phyloP scores from a whole-genome alignment of 1,140 invertebrate species.

The Polypedilum vanderplanki region DNA sequence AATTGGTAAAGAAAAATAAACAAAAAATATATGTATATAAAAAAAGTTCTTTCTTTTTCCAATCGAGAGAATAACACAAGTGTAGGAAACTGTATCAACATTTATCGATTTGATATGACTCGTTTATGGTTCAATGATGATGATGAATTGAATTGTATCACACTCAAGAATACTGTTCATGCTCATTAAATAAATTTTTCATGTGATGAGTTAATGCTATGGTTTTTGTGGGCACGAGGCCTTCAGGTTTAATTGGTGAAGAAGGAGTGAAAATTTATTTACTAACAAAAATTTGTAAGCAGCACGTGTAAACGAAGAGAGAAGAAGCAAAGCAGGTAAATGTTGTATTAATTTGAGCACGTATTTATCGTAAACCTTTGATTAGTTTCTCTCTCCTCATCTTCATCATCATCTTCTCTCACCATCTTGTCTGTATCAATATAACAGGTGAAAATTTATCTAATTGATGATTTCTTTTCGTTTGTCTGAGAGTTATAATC shows the following conservation, averaged over 20 bases:
- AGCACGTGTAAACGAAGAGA: neutral
- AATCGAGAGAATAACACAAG: neutral
- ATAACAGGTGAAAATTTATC: slow-evolving; percentile 2
- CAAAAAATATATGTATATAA: neutral
- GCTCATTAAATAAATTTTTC: neutral
- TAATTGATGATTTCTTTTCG: neutral
- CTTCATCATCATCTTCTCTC: neutral
- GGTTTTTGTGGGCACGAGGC: slow-evolving; percentile 4
- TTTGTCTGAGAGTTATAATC: neutral
- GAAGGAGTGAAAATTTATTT: neutral
- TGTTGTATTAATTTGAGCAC: neutral
- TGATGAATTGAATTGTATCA: neutral
- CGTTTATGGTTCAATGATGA: neutral
- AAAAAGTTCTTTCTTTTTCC: neutral
- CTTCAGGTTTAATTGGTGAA: neutral
- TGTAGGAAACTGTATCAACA: neutral
- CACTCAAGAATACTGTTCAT: neutral
- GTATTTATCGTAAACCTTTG: neutral
- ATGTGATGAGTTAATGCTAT: neutral
- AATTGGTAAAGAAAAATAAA: neutral
- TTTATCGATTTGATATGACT: slow-evolving; percentile 19
- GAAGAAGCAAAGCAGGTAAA: neutral
- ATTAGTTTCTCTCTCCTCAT: neutral
- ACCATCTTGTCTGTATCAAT: neutral
- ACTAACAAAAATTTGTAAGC: neutral